These are phyloP conservation scores for Stegophylla sp. DNA, from an alignment of 2,888 invertebrate species.

Conservation along the genomic window DNA sequence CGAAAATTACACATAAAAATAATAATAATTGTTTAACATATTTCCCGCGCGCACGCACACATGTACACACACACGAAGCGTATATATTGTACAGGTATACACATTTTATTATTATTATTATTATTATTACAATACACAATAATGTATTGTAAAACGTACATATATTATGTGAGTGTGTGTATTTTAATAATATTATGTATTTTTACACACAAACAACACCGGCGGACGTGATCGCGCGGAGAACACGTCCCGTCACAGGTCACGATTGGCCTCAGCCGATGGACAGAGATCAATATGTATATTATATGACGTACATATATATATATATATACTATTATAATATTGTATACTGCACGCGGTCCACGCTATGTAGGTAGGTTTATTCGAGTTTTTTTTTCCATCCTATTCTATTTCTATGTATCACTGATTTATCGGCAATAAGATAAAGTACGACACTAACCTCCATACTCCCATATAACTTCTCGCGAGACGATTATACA, in stretches of 20 bases:
- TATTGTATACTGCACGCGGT: too few species aligned
- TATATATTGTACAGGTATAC: neutral
- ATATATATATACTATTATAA: slow-evolving; percentile 4
- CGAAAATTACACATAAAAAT: slow-evolving; percentile 14
- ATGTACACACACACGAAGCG: neutral
- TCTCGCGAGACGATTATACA: too few species aligned
- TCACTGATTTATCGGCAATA: slow-evolving; percentile 52
- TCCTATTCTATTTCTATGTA: slow-evolving; percentile 19
- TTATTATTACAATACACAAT: neutral
- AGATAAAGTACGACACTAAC: slow-evolving; percentile 34
- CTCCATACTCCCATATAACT: slow-evolving; percentile 38
- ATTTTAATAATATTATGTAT: slow-evolving; percentile 36
- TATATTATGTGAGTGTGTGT: neutral
- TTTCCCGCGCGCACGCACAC: too few species aligned
- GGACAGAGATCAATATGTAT: slow-evolving; percentile 25
- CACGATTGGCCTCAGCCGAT: slow-evolving; percentile 52
- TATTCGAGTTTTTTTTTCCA: neutral
- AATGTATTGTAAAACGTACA: slow-evolving; percentile 1
- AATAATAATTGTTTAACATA: slow-evolving; percentile 13
- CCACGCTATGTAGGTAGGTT: neutral
- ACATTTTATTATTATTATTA: too few species aligned
- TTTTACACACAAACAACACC: slow-evolving; percentile 51
- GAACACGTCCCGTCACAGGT: slow-evolving; percentile 50
- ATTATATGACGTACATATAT: neutral
- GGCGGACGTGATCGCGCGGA: slow-evolving; percentile 45